phyloP scores from a whole-genome alignment of 1,140 invertebrate genomes.

The Acromyrmex echinatior region DNA sequence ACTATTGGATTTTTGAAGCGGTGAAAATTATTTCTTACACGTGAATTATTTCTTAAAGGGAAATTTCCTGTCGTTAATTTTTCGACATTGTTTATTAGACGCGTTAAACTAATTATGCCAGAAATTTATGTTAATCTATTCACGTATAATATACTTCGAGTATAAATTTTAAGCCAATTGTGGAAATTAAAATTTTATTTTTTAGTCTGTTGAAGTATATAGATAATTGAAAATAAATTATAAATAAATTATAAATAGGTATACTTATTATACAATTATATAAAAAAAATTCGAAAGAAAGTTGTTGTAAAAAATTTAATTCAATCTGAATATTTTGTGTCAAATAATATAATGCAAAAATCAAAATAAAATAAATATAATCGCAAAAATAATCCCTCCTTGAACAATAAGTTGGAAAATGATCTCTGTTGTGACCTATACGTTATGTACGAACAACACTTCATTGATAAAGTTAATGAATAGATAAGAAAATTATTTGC shows the following conservation, averaged over 20 bases:
- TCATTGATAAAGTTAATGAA: background rate
- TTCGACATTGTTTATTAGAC: background rate
- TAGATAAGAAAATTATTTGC: slow-evolving; percentile 18
- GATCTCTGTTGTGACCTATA: background rate
- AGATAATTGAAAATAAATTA: background rate
- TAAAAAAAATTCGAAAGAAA: background rate
- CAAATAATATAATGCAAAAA: background rate
- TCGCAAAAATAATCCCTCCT: background rate
- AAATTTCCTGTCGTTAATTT: background rate
- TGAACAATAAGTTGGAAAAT: background rate
- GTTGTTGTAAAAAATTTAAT: background rate
- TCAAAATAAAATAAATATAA: background rate
- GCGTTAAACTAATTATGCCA: background rate
- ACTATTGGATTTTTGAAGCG: background rate
- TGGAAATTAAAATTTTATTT: background rate
- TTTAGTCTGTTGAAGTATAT: background rate
- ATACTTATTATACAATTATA: background rate
- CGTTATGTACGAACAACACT: background rate
- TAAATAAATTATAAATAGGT: background rate
- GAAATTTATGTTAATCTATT: slow-evolving; percentile 7
- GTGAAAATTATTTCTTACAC: background rate
- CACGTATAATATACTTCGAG: background rate
- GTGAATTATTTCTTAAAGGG: background rate
- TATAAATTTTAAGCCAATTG: background rate
- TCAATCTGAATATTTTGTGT: background rate